Evolutionary conservation across 1,140 invertebrate species (phyloP).

Genomic region (Leucophenga varia): DNA sequence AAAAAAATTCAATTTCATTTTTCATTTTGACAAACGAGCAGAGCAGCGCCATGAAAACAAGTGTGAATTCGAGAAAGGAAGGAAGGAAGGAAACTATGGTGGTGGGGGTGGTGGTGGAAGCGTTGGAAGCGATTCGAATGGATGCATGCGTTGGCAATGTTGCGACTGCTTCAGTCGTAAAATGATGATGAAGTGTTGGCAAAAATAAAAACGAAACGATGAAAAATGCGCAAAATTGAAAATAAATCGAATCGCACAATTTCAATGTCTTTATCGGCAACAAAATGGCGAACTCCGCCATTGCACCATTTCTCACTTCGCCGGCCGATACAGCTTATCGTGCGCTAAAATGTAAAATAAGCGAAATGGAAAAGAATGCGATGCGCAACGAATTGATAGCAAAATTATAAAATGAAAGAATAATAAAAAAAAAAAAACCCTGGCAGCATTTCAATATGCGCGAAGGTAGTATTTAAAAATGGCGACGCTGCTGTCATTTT

Average conservation of each 20-base stretch:
- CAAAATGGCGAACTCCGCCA: too few relatives aligned
- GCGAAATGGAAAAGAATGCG: constrained; percentile 20
- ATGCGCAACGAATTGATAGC: background rate
- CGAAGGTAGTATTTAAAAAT: background rate
- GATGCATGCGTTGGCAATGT: too few relatives aligned
- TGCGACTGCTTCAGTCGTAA: too few relatives aligned
- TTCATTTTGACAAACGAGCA: constrained; percentile 43
- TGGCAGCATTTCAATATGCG: background rate
- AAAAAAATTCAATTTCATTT: constrained; percentile 55
- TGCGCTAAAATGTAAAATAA: constrained; percentile 36
- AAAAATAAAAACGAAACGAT: constrained; percentile 29
- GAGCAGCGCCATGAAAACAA: too few relatives aligned
- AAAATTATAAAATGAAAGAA: background rate
- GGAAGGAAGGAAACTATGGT: too few relatives aligned
- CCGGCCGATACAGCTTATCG: too few relatives aligned
- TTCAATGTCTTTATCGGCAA: too few relatives aligned
- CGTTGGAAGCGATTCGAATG: too few relatives aligned
- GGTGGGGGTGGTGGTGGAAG: too few relatives aligned
- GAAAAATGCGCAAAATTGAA: constrained; percentile 52
- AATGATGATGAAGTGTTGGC: constrained; percentile 1
- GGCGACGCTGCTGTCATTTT: too few relatives aligned
- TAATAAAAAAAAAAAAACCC: background rate
- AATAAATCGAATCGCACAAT: constrained; percentile 55
- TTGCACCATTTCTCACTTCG: too few relatives aligned
- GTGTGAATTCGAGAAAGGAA: background rate